Evolutionary conservation across 2,888 invertebrate genomes (phyloP).

Genomic region (Agonopterix alstromeriana): DNA sequence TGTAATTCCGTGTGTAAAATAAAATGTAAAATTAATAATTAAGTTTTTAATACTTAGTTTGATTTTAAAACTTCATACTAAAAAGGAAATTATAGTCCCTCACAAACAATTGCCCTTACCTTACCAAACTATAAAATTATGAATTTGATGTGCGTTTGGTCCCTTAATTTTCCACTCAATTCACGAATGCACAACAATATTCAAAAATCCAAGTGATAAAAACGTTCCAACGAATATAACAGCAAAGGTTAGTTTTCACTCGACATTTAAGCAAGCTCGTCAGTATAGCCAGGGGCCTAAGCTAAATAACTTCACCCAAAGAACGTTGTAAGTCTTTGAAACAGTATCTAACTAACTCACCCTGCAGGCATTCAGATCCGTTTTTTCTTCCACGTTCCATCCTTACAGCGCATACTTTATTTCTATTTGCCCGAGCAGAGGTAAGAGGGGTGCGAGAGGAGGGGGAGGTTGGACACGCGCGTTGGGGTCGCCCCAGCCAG

Average conservation of each 20-base stretch:
- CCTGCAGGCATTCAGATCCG: constrained; percentile 46
- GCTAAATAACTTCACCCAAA: constrained; percentile 12
- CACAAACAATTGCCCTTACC: too few relatives aligned
- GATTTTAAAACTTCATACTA: too few relatives aligned
- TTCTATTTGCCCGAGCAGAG: constrained; percentile 72
- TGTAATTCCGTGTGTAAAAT: too few relatives aligned
- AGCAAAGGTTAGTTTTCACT: not conserved
- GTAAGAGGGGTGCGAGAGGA: constrained; percentile 41
- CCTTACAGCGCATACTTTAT: constrained; percentile 72
- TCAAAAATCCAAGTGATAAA: not conserved
- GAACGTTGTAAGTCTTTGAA: constrained; percentile 14
- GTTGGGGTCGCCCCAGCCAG: constrained; percentile 71
- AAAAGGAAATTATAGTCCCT: too few relatives aligned
- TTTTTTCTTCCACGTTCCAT: constrained; percentile 61
- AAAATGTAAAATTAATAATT: too few relatives aligned
- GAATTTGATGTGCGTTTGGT: too few relatives aligned
- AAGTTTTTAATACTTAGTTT: too few relatives aligned
- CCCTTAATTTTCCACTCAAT: too few relatives aligned
- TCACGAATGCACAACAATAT: too few relatives aligned
- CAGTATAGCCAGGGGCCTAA: not conserved
- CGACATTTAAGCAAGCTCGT: not conserved
- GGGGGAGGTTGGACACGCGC: constrained; percentile 63
- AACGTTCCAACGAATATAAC: not conserved
- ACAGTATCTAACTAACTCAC: constrained; percentile 25
- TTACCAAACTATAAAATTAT: too few relatives aligned